Percentiles rank a stretch among this genome's conserved stretches.
These are phyloP conservation scores for Triplophysa dalaica DNA, from an alignment of 2,113 vertebrate genomes.

Conservation along the genomic window DNA sequence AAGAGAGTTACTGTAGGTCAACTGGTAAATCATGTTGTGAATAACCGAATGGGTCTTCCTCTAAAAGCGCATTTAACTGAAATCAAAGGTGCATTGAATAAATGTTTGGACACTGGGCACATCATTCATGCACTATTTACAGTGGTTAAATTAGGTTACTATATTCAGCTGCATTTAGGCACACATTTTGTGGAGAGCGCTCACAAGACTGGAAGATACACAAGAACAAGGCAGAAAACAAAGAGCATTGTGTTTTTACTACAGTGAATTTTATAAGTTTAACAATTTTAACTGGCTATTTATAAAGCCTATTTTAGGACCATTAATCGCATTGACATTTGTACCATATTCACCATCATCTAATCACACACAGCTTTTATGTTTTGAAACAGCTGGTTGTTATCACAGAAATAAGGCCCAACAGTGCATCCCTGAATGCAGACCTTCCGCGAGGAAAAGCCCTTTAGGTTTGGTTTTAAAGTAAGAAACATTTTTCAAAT, in stretches of 20 bases:
- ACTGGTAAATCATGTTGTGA: background rate
- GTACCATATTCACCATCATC: too few species aligned
- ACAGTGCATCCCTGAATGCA: too few species aligned
- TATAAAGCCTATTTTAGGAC: background rate
- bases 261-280: background rate
- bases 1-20: too few species aligned
- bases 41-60: background rate
- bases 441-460: too few species aligned
- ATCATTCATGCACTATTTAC: conserved; percentile 69
- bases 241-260: background rate
- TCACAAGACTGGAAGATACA: conserved; percentile 5
- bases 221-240: background rate
- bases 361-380: too few species aligned
- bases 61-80: background rate
- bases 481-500: too few species aligned
- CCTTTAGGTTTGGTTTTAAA: too few species aligned
- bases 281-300: background rate
- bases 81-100: background rate
- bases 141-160: conserved; percentile 64
- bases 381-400: too few species aligned
- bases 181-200: background rate
- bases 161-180: conserved; percentile 46
- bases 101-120: conserved; percentile 23
- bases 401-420: too few species aligned
- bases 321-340: background rate